These are phyloP conservation scores for Halcyon leucocephala DNA, from an alignment of 2,797 vertebrate species.

Conservation along the genomic window DNA sequence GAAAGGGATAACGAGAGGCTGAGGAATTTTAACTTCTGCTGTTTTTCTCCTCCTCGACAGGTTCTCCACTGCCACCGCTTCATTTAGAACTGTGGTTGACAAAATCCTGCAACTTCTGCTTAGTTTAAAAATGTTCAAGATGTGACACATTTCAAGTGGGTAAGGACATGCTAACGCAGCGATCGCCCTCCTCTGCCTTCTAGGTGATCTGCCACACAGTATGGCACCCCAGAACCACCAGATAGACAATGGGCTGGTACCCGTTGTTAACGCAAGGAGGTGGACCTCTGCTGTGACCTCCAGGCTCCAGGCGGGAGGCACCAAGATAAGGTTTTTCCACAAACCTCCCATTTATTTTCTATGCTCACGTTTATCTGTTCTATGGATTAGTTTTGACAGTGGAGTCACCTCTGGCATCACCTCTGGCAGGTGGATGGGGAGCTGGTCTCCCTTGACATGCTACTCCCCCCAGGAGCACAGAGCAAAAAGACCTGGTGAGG, in stretches of 20 bases:
- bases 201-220: background rate
- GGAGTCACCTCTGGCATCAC: background rate
- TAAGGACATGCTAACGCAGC: background rate
- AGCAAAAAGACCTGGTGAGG: background rate
- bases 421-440: background rate
- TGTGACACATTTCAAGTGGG: background rate
- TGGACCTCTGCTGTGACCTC: background rate
- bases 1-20: background rate
- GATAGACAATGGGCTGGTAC: background rate
- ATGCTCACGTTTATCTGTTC: background rate
- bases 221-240: background rate
- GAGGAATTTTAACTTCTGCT: background rate
- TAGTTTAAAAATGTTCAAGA: background rate
- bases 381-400: background rate
- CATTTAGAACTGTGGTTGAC: background rate
- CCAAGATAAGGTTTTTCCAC: background rate
- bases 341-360: background rate
- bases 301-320: fast-evolving
- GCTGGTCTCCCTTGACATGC: fast-evolving
- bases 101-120: background rate
- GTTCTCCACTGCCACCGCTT: background rate
- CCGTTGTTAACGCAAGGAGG: background rate
- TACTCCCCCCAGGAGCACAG: fast-evolving
- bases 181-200: background rate
- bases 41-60: background rate